A percentile compares a stretch with the other conserved stretches of the same genome.
These are phyloP conservation scores for Norana najaformis DNA, from an alignment of 2,888 invertebrate species.

Conservation along the genomic window DNA sequence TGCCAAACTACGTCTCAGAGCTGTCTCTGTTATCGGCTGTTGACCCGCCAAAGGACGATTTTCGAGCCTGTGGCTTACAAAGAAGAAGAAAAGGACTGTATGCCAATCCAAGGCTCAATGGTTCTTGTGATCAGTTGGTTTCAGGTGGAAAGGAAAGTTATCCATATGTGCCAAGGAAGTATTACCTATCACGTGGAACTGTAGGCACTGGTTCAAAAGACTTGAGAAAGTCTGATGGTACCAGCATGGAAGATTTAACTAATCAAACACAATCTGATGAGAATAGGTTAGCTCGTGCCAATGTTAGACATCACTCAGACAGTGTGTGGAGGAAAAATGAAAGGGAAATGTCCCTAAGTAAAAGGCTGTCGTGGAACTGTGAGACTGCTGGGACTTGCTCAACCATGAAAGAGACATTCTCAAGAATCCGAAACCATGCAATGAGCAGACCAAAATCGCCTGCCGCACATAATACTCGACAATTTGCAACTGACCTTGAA, in stretches of 20 bases:
- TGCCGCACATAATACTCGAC: not conserved
- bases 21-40: not conserved
- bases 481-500: constrained; percentile 3
- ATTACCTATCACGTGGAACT: not conserved
- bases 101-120: constrained; percentile 8
- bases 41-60: not conserved
- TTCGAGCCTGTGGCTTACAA: not conserved
- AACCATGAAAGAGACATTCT: constrained; percentile 2
- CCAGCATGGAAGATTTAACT: not conserved
- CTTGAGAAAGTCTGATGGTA: not conserved
- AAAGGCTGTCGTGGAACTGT: not conserved
- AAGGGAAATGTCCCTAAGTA: not conserved
- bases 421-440: not conserved
- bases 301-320: not conserved
- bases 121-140: constrained; percentile 17
- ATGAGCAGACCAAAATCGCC: not conserved
- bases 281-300: not conserved
- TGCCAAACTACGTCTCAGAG: constrained; percentile 24
- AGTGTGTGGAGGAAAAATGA: not conserved
- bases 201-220: not conserved
- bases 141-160: not conserved
- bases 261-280: not conserved
- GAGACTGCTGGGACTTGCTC: not conserved
- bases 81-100: not conserved
- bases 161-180: not conserved